phyloP scores from a whole-genome alignment of 2,797 vertebrate genomes.

The Takifugu ocellatus region DNA sequence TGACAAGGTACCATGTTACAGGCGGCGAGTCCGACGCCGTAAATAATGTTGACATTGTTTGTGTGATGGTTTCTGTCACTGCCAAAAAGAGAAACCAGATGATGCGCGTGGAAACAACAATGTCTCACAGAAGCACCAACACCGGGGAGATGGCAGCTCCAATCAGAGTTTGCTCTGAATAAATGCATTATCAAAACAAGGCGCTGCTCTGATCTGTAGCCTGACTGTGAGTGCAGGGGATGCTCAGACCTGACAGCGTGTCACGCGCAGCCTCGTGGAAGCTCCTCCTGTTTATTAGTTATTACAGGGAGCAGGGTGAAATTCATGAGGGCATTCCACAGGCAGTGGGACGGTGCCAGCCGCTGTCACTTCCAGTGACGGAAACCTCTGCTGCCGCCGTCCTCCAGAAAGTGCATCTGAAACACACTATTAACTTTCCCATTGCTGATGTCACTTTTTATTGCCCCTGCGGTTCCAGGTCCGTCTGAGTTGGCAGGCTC shows the following conservation, averaged over 20 bases:
- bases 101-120: slow-evolving; percentile 23
- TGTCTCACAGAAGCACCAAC: slow-evolving; percentile 16
- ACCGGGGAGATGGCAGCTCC: slow-evolving; percentile 21
- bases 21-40: no score
- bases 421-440: slow-evolving; percentile 74
- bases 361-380: slow-evolving; percentile 63
- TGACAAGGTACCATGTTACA: no score
- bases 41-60: no score
- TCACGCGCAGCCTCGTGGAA: slow-evolving; percentile 28
- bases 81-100: no score
- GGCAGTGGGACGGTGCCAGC: slow-evolving; percentile 48
- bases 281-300: slow-evolving; percentile 47
- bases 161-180: slow-evolving; percentile 38
- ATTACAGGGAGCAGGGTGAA: slow-evolving; percentile 43
- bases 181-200: slow-evolving; percentile 49
- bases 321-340: slow-evolving; percentile 50
- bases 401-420: slow-evolving; percentile 68
- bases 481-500: slow-evolving; percentile 60
- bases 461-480: slow-evolving; percentile 61
- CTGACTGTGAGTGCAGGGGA: slow-evolving; percentile 27
- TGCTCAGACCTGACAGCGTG: slow-evolving; percentile 18
- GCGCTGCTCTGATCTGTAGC: slow-evolving; percentile 33
- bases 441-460: slow-evolving; percentile 73
- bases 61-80: no score
- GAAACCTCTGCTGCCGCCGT: slow-evolving; percentile 49